A percentile compares a stretch with the other conserved stretches of the same genome.
Conservation (phyloP, 2,888 invertebrate species). For the Listrodromus nycthemerus region DNA sequence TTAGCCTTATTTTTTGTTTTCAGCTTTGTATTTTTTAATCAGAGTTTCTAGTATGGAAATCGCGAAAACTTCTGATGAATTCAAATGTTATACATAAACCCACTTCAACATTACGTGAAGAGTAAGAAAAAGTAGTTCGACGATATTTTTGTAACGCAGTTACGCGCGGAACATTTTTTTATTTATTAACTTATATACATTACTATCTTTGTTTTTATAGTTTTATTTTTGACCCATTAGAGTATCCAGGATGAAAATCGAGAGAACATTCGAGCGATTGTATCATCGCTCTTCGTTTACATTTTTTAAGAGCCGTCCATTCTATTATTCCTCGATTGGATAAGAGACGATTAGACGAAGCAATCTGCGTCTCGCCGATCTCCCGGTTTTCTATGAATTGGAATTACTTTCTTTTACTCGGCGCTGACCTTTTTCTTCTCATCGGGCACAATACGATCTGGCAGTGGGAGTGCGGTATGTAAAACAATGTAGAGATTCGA, state of each 20-base stretch:
- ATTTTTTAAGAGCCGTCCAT: slow-evolving; percentile 17
- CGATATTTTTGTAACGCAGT: no score
- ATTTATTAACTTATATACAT: no score
- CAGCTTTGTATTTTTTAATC: not conserved
- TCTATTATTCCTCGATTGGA: slow-evolving; percentile 18
- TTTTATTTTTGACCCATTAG: not conserved
- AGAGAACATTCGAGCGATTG: not conserved
- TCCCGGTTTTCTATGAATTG: slow-evolving; percentile 34
- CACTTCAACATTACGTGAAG: no score
- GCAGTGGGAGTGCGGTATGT: not conserved
- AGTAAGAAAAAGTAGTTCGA: no score
- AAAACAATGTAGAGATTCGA: not conserved
- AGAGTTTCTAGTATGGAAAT: not conserved
- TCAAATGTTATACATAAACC: no score
- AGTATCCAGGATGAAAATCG: not conserved
- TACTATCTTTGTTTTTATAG: no score
- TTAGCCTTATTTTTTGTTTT: no score
- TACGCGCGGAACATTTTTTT: no score
- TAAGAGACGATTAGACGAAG: slow-evolving; percentile 9
- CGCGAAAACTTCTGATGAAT: not conserved
- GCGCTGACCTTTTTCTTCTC: not conserved
- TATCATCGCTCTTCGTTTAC: slow-evolving; percentile 18
- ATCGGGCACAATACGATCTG: not conserved
- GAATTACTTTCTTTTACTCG: slow-evolving; percentile 28
- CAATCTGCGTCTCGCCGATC: not conserved